These are phyloP conservation scores for Elephantulus edwardii DNA, from an alignment of 2,113 vertebrate species.

Conservation along the genomic window DNA sequence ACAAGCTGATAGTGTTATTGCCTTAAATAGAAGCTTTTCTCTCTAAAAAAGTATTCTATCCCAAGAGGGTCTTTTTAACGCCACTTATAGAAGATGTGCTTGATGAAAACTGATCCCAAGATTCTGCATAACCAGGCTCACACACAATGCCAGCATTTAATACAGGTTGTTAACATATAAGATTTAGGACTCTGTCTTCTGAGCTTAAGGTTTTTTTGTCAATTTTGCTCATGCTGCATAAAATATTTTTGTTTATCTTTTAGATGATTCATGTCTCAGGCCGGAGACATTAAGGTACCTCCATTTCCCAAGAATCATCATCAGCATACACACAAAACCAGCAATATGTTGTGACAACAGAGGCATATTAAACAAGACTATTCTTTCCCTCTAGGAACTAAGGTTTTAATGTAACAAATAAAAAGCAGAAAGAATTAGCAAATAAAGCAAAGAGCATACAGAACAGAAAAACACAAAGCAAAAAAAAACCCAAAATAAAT, in stretches of 20 bases:
- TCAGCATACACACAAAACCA: background rate
- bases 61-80: background rate
- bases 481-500: background rate
- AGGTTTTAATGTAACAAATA: background rate
- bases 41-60: slow-evolving; percentile 20
- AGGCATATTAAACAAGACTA: slow-evolving; percentile 37
- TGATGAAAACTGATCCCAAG: slow-evolving; percentile 27
- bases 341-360: slow-evolving; percentile 29
- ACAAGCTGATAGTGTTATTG: slow-evolving; percentile 6
- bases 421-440: background rate
- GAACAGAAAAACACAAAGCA: slow-evolving; percentile 25
- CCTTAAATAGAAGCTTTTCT: slow-evolving; percentile 41
- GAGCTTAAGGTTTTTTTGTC: background rate
- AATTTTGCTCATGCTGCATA: background rate
- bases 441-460: no score
- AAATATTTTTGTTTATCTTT: slow-evolving; percentile 40
- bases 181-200: background rate
- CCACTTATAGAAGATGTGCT: slow-evolving; percentile 18
- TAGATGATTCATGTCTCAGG: background rate
- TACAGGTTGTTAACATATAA: background rate
- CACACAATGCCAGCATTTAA: slow-evolving; percentile 14
- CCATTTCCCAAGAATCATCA: slow-evolving; percentile 31
- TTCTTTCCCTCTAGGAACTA: slow-evolving; percentile 33
- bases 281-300: background rate
- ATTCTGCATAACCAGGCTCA: slow-evolving; percentile 27